Evolutionary conservation across 2,797 vertebrate species (phyloP), one percentile per base, ranked within the genome.

Genomic region (Oreochromis mossambicus): DNA sequence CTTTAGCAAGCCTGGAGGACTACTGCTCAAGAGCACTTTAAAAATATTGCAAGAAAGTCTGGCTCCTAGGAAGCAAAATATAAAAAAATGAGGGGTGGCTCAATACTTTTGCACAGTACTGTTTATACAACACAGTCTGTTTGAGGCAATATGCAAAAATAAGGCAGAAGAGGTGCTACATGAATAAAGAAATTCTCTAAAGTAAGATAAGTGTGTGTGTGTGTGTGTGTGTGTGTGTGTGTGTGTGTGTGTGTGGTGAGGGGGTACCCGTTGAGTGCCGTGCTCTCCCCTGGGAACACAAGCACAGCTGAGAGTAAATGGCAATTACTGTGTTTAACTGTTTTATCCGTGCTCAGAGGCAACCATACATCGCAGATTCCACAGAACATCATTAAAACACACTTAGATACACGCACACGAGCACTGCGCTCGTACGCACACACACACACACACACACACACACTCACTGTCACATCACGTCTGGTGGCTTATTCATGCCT

Each of bases 271-370:
- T 51, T 79, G 86, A 92, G 90, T 12, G 50, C 89, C 50, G 86
- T 86, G 81, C 32, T 87, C 87, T 92, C 95, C 91, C 94, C 73
- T 83, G 94, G 92, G 94, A 94, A 83, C 21, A 3, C 50, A 7
- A 89, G 92, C 90, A 83, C 92, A 94, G 91, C 93, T 94, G 93
- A 94, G 95, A 94, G 91, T 94, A 94, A 95, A 95, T 88, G 93
- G 93, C 94, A 94, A 94, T 95, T 95, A 95, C 92, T 91, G 90
- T 92, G 91, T 94, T 95, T 92, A 94, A 95, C 91, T 89, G 88
- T 94, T 95, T 94, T 92, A 94, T 92, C 88, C 36, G 77, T 56
- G 79, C 93, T 93, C 79, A 88, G 91, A 93, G 88, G 89, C 89
- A 83, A 87, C 91, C 85, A 92, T 93, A 94, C 92, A 92, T 91